Base-by-base conservation (phyloP, 2,797 vertebrate genomes). In the Gymnothorax javanicus region DNA sequence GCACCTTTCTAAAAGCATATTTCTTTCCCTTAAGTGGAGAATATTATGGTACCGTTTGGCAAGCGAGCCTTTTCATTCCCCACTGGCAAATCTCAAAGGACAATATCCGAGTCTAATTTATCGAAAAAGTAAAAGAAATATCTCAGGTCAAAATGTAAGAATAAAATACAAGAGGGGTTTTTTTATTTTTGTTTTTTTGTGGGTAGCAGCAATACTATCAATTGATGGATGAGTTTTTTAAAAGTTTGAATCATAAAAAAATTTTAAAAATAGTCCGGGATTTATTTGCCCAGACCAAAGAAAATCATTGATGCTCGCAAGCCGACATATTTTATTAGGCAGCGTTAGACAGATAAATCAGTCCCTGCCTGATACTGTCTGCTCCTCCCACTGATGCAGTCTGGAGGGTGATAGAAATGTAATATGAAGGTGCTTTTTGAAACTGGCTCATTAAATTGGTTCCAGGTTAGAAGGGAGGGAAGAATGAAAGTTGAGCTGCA, bases 361-460 rank as follows among this genome's bases (percentile, higher is more conserved):
- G 43, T 52, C 15, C 5, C 33, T 52, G 15, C 5, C 73, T 52
- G 43, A 52, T 27, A 77, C 73, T 52, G 13, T 77, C 73, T 33
- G 20, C 11, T 43, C 13, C 4, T 75, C 7, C 43, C 43, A 77
- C 27, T 52, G 43, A 77, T 5, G 52, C 23, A 20, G 33, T 77
- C 73, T 77, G 15, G 0, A 2, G 73, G 73, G 73, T 20, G 43
- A 50, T 5, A 77, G 73, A 33, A 77, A 52, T 50, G 73, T 50
- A 77, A 77, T 77, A 33, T 77, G 73, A 77, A 77, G 73, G 43
- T 52, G 73, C 17, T 77, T 43, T 77, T 20, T 52, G 73, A 52
- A 33, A 50, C 13, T 77, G 73, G 20, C 62, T 67, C 9, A 17
- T 52, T 77, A 20, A 50, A 52, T 17, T 52, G 73, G 73, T 33